These are phyloP conservation scores for Pseudochaenichthys georgianus DNA, from an alignment of 2,797 vertebrate species.

Conservation along the genomic window DNA sequence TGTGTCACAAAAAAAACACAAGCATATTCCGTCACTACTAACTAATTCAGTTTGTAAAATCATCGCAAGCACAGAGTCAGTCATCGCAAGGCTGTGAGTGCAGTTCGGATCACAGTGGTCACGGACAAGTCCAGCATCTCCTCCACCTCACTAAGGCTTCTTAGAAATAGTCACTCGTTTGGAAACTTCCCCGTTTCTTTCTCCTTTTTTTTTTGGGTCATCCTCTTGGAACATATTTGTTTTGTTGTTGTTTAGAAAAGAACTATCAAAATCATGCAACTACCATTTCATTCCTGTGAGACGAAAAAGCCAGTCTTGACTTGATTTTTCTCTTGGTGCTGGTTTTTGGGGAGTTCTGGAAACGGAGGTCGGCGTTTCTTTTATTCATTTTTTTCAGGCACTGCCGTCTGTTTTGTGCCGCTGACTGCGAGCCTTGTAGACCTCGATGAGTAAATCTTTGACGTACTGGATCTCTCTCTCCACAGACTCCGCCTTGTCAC, in stretches of 20 bases:
- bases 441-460: slow-evolving; percentile 95
- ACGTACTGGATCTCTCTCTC: slow-evolving; percentile 96
- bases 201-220: slow-evolving; percentile 40
- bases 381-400: slow-evolving; percentile 75
- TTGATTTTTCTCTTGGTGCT: slow-evolving; percentile 58
- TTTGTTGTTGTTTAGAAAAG: slow-evolving; percentile 66
- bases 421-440: slow-evolving; percentile 96
- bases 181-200: slow-evolving; percentile 48
- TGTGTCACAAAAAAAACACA: slow-evolving; percentile 65
- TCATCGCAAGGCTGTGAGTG: slow-evolving; percentile 77
- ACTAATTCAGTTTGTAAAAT: slow-evolving; percentile 70
- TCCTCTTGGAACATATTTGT: slow-evolving; percentile 52
- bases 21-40: slow-evolving; percentile 69
- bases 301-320: slow-evolving; percentile 60
- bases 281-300: slow-evolving; percentile 65
- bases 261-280: slow-evolving; percentile 83
- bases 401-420: slow-evolving; percentile 88
- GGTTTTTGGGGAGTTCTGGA: slow-evolving; percentile 46
- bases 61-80: slow-evolving; percentile 61
- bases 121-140: slow-evolving; percentile 81
- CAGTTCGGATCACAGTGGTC: slow-evolving; percentile 85
- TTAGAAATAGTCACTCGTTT: slow-evolving; percentile 54
- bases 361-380: slow-evolving; percentile 44
- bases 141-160: slow-evolving; percentile 77
- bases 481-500: slow-evolving; percentile 94